A percentile compares a stretch with the other conserved stretches of the same genome.
phyloP scores from a whole-genome alignment of 1,140 invertebrate genomes.

The Drosophila kanapiae region DNA sequence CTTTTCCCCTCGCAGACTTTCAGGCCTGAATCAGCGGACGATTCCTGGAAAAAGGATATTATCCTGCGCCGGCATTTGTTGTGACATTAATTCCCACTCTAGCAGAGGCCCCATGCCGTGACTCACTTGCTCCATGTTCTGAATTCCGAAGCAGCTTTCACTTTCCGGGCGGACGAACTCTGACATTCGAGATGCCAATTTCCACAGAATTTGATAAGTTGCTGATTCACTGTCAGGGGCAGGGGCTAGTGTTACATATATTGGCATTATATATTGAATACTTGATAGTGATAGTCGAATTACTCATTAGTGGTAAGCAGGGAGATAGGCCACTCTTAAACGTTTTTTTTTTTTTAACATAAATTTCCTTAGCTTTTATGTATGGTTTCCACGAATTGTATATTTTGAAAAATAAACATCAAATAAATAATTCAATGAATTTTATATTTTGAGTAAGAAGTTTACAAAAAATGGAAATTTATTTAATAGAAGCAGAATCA shows the following conservation, averaged over 20 bases:
- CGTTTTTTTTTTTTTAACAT: too few species aligned
- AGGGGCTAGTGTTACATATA: too few species aligned
- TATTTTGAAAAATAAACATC: background rate
- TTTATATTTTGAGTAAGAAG: background rate
- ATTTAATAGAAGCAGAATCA: background rate
- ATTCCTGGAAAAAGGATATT: slow-evolving; percentile 81
- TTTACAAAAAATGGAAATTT: background rate
- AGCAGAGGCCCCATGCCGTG: slow-evolving; percentile 40
- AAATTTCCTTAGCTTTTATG: background rate
- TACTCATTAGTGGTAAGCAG: background rate
- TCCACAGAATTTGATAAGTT: slow-evolving; percentile 46
- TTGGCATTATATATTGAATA: slow-evolving; percentile 6
- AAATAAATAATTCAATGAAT: background rate
- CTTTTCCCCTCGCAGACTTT: background rate
- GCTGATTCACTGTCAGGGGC: slow-evolving; percentile 47
- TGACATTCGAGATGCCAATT: slow-evolving; percentile 66
- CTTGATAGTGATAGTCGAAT: slow-evolving; percentile 7
- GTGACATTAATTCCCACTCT: slow-evolving; percentile 56
- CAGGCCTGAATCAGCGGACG: slow-evolving; percentile 62
- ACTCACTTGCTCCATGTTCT: slow-evolving; percentile 52
- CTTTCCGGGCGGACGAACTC: slow-evolving; percentile 63
- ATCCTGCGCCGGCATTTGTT: slow-evolving; percentile 81
- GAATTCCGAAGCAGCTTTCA: slow-evolving; percentile 58
- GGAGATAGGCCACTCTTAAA: background rate
- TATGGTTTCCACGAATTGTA: background rate